Conservation (phyloP, 2,113 vertebrate species). For the Strix aluco region DNA sequence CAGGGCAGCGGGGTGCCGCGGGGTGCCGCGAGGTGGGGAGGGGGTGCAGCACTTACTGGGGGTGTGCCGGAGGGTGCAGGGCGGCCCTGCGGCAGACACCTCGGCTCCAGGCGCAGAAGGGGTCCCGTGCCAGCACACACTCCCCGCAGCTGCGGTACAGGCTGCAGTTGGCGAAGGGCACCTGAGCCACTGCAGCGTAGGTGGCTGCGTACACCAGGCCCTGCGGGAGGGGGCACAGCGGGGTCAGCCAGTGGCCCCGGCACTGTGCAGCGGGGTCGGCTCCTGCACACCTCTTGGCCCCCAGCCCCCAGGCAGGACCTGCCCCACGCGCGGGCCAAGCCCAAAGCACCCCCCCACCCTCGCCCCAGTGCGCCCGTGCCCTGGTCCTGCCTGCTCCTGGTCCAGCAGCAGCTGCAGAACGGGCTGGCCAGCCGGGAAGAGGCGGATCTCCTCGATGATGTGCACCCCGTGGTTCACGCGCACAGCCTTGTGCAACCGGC, state of each 20-base stretch:
- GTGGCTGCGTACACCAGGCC: conserved; percentile 87
- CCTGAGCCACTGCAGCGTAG: conserved; percentile 82
- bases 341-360: background rate
- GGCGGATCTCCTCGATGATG: conserved; percentile 88
- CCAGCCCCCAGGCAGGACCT: background rate
- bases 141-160: conserved; percentile 92
- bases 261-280: fast-evolving
- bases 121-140: conserved; percentile 92
- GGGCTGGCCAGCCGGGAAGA: conserved; percentile 81
- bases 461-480: conserved; percentile 76
- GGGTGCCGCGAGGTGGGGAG: no score
- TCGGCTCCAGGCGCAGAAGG: conserved; percentile 90
- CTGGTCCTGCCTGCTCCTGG: background rate
- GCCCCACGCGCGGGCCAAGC: background rate
- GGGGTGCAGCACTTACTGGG: conserved; percentile 58
- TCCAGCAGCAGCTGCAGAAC: conserved; percentile 90
- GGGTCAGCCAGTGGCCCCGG: background rate
- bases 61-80: background rate
- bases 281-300: background rate
- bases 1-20: background rate
- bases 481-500: conserved; percentile 91
- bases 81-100: conserved; percentile 73
- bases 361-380: fast-evolving
- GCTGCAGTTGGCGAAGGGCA: conserved; percentile 91
- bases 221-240: conserved; percentile 2